Base-by-base conservation (phyloP, 2,888 invertebrate species). In the Anthoptus insignis region DNA sequence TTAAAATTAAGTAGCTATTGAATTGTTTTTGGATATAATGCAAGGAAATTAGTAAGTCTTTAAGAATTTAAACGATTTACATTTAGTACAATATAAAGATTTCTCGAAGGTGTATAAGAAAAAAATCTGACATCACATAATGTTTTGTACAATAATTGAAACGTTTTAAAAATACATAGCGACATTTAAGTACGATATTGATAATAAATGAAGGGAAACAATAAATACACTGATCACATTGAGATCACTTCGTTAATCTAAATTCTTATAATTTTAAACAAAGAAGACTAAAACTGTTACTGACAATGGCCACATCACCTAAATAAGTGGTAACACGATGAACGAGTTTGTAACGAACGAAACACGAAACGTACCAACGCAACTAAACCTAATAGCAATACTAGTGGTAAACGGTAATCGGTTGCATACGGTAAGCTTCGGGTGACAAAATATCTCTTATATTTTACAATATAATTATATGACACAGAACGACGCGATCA, bases 171-270 rank as follows among this genome's bases (percentile, higher is more conserved):
- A 53, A 45, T 50, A 27, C 8, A 9, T 32, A 61, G 42, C 13
- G 47, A 82, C 72, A 79, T 73, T 89, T 91, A 92, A 91, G 91
- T 91, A 92, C 91, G 83, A 83, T 83, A 88, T 86, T 86, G 87
- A 89, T 84, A 87, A 89, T 84, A 88, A 82, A 77, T 84, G 83
- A 84, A 77, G 84, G 84, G 84, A 86, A 90, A 88, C 82, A 87
- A 89, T 88, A 89, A 90, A 91, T 90, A 92, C 91, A 91, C 85
- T 92, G 92, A 93, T 91, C 92, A 86, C 88, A 83, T 90, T 92
- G 92, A 93, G 92, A 93, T 93, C 92, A 83, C 81, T 77, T 84
- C 85, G 84, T 87, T 89, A 90, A 77, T 84, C 89, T 91, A 91
- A 89, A 78, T 79, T 76, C 81, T 84, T 87, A 89, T 73, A 80